Evolutionary conservation across 1,140 invertebrate genomes (phyloP).

Genomic region (Drosophila nebulosa): DNA sequence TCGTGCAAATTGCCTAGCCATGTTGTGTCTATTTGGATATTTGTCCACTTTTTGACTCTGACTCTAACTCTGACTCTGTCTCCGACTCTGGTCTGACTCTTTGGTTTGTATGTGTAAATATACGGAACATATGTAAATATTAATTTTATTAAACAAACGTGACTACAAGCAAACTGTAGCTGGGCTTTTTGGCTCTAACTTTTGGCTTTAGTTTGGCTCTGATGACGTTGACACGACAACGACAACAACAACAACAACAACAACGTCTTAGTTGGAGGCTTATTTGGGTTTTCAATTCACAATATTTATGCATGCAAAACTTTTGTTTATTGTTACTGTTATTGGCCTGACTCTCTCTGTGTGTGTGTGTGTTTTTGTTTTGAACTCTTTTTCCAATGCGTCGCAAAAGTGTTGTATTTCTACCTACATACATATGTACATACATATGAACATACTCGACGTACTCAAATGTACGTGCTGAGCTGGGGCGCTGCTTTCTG

Average conservation of each 20-base stretch:
- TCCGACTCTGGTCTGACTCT: neutral
- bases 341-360: constrained; percentile 15
- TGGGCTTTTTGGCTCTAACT: too few species aligned
- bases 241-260: constrained; percentile 49
- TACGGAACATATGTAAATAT: constrained; percentile 79
- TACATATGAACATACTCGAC: neutral
- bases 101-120: constrained; percentile 45
- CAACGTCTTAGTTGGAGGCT: constrained; percentile 46
- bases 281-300: constrained; percentile 60
- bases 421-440: neutral
- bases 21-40: constrained; percentile 58
- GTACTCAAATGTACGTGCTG: constrained; percentile 18
- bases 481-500: constrained; percentile 14
- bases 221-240: constrained; percentile 24
- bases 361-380: constrained; percentile 1
- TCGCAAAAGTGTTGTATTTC: neutral
- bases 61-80: too few species aligned
- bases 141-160: constrained; percentile 79
- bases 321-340: constrained; percentile 45
- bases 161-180: constrained; percentile 54
- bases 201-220: constrained; percentile 23
- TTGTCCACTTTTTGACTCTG: constrained; percentile 71
- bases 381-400: constrained; percentile 5
- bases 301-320: constrained; percentile 52
- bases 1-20: constrained; percentile 72